Conservation (phyloP, 2,113 vertebrate genomes). For the Chlamydotis undulata region DNA sequence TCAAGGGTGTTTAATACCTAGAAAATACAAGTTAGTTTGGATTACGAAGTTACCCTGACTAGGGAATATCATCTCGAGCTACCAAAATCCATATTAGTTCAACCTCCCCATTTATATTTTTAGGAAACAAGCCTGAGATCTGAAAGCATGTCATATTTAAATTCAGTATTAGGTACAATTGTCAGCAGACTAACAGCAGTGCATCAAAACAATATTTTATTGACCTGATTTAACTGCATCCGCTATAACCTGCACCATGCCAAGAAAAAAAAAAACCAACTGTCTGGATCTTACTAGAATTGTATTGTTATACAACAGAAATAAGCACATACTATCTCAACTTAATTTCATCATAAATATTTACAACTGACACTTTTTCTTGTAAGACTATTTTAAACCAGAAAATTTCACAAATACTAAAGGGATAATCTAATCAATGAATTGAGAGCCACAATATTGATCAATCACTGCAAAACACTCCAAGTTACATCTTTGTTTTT, state of each 20-base stretch:
- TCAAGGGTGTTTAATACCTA: not conserved
- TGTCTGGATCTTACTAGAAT: not conserved
- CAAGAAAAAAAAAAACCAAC: not conserved
- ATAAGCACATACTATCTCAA: not conserved
- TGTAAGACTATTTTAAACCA: not conserved
- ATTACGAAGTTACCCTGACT: not conserved
- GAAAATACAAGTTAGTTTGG: not conserved
- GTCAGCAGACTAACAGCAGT: not conserved
- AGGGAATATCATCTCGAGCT: not conserved
- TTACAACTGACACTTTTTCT: conserved; percentile 18
- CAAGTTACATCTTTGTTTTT: not conserved
- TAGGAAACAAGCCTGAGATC: not conserved
- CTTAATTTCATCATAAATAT: conserved; percentile 31
- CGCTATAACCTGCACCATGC: not conserved
- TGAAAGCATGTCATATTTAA: not conserved
- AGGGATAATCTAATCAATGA: not conserved
- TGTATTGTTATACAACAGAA: not conserved
- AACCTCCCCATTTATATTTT: not conserved
- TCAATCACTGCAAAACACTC: not conserved
- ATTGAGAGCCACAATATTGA: not conserved
- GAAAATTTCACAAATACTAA: not conserved
- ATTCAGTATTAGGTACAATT: not conserved
- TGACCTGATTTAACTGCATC: not conserved
- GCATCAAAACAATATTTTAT: not conserved
- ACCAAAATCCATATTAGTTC: not conserved